Evolutionary conservation across 1,140 invertebrate genomes (phyloP), one percentile per base, ranked within the genome.

Genomic region (Paramacrobiotus metropolitanus): DNA sequence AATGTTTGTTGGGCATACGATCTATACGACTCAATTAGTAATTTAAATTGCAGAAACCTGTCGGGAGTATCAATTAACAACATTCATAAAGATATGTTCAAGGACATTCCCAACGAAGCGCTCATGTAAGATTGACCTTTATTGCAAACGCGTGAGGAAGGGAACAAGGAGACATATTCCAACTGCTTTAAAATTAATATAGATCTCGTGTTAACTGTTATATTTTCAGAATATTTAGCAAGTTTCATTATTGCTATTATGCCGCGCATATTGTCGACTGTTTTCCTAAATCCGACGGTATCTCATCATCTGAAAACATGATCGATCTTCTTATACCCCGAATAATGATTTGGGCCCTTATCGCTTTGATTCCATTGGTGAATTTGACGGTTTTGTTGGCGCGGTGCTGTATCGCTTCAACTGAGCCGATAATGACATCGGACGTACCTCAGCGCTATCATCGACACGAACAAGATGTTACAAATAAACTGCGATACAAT

Each of bases 181-280:
- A 24, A 9, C 9, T 55, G 15, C 28, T 55, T 15, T 55, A 20
- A 9, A 20, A 55, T 40, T 9, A 15, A 40, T 9, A 40, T n/a
- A 40, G n/a, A 40, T 9, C 9, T n/a, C 9, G n/a, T 15, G 9
- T n/a, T n/a, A 15, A 20, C 4, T 55, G 15, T 20, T 55, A 4
- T 28, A 4, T 55, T 55, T 24, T 9, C 15, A 55, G 48, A 4
- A 55, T 55, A 15, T 55, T 55, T 24, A 20, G 15, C 9, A 55
- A 55, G 24, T 55, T 55, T 55, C 48, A 55, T 24, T 55, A 55
- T 24, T 55, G 48, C 48, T 55, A 55, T 55, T 55, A 55, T 24
- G 48, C 48, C 4, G 48, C 48, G 0, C 48, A 55, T 28, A 55
- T 55, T 28, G 48, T 55, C 4, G 48, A 55, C 24, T 55, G 48